These are phyloP conservation scores for Druon quercuslanigerum DNA, from an alignment of 1,140 invertebrate genomes.

Conservation along the genomic window DNA sequence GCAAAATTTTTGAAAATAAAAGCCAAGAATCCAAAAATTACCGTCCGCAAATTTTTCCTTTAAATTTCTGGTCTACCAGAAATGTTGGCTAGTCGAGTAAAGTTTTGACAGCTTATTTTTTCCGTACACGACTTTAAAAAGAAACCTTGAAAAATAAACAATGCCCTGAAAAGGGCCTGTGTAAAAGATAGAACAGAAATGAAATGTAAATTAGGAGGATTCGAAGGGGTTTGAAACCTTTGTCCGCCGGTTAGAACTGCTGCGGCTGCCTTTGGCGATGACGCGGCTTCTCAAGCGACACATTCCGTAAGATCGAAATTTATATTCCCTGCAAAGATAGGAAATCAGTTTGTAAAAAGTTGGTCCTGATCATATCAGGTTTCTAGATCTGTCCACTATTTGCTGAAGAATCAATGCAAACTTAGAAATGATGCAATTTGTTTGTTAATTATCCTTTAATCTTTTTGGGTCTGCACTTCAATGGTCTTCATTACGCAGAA, in stretches of 20 bases:
- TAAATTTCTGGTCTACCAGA: too few relatives aligned
- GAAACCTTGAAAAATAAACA: background rate
- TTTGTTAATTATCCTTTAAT: background rate
- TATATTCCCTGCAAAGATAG: background rate
- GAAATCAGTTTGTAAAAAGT: too few relatives aligned
- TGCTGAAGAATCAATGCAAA: too few relatives aligned
- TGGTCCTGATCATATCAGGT: too few relatives aligned
- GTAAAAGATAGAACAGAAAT: constrained; percentile 5
- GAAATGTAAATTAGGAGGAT: constrained; percentile 34
- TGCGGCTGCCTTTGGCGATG: background rate
- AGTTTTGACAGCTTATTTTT: too few relatives aligned
- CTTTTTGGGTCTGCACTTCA: background rate
- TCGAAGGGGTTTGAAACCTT: constrained; percentile 27
- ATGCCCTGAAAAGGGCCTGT: background rate
- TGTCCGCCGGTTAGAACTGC: background rate
- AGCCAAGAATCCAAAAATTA: too few relatives aligned
- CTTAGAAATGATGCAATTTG: background rate
- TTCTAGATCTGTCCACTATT: too few relatives aligned
- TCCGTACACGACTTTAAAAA: background rate
- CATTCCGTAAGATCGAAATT: background rate
- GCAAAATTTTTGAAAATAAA: too few relatives aligned
- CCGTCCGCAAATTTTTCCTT: too few relatives aligned
- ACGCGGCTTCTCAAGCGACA: background rate
- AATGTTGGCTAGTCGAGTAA: too few relatives aligned
- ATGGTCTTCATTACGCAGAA: background rate